phyloP scores from a whole-genome alignment of 2,888 invertebrate genomes.

The Kryphioiulus occultus region DNA sequence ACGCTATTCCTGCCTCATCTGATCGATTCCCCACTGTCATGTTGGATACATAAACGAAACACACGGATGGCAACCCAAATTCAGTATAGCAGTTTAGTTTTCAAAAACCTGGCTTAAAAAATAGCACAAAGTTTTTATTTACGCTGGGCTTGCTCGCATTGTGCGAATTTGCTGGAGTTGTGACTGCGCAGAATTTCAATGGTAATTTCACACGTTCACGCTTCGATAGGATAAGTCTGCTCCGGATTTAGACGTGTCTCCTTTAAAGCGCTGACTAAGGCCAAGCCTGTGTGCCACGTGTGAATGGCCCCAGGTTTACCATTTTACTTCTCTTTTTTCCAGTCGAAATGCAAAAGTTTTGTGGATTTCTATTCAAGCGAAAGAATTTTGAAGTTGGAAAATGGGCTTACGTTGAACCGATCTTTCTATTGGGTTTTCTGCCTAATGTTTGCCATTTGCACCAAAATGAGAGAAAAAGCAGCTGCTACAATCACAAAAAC shows the following conservation, averaged over 20 bases:
- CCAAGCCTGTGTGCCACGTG: background rate
- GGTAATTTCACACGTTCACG: constrained; percentile 23
- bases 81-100: background rate
- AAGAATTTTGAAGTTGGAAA: constrained; percentile 23
- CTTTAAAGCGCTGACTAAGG: constrained; percentile 17
- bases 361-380: constrained; percentile 23
- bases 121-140: background rate
- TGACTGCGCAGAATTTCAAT: constrained; percentile 16
- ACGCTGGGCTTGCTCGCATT: background rate
- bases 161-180: background rate
- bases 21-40: background rate
- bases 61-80: background rate
- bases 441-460: constrained; percentile 8
- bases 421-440: background rate
- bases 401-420: constrained; percentile 23
- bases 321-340: background rate
- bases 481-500: background rate
- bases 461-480: constrained; percentile 13
- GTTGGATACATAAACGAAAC: constrained; percentile 1
- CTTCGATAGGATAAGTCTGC: constrained; percentile 23
- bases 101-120: background rate
- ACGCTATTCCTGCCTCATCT: background rate
- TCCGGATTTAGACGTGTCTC: background rate
- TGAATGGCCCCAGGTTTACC: constrained; percentile 23
- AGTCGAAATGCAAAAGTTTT: constrained; percentile 14